Evolutionary conservation across 2,113 vertebrate species (phyloP), one percentile per base, ranked within the genome.

Genomic region (Odocoileus hemionus): DNA sequence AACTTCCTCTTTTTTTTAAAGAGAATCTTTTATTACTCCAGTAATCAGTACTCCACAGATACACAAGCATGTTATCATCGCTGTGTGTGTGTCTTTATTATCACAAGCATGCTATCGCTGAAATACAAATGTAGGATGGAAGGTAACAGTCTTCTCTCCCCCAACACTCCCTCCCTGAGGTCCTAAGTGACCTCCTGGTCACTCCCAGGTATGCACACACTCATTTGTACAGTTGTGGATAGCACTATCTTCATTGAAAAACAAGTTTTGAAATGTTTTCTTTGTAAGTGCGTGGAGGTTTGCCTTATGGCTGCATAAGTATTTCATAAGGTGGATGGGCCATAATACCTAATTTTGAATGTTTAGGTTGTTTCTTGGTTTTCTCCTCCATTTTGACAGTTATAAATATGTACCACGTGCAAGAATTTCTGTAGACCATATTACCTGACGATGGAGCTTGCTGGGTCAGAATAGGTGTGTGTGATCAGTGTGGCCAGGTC

Each of bases 401-500:
- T 36, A 9, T 3, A 36, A 50, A 12, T 89, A 6, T 6, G 21
- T 52, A 1, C 39, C 25, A 7, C 1, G 2, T 64, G 21, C 25
- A 12, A 26, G n/a, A 28, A 15, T 89, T 94, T 58, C 78, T 96
- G 55, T n/a, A 89, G 60, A 39, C 33, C 21, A 6, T 30, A 6
- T 52, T n/a, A 26, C 70, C 55, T 39, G 3, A 47, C 13, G 3
- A 2, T 78, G 55, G 17, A 28, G 26, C n/a, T 87, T 15, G 52
- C 85, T 67, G n/a, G 61, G 30, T n/a, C 92, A 17, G 0, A 64
- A 50, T 33, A 15, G 19, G 6, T 26, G 0, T 30, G 0, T 30
- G 11, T 11, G 70, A 8, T 2, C 26, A 58, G 3, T 15, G 16
- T 12, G 45, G 90, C 39, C 26, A 33, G 0, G 1, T 30, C 1